A percentile compares a stretch with the other conserved stretches of the same genome.
These are phyloP conservation scores for Gymnocephalus cernua DNA, from an alignment of 2,113 vertebrate genomes.

Conservation along the genomic window DNA sequence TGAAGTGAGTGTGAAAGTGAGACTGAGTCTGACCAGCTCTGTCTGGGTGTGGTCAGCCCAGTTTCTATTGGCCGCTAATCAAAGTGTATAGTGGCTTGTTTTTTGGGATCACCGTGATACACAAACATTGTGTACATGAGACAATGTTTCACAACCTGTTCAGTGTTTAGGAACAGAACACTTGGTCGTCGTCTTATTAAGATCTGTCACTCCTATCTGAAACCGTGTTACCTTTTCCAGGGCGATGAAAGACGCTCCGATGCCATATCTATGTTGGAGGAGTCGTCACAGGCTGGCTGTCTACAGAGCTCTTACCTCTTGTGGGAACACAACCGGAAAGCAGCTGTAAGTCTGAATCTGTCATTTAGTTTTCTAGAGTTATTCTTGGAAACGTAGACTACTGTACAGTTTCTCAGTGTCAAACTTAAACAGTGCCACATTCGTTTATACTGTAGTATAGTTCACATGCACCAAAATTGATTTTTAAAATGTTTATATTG, in stretches of 20 bases:
- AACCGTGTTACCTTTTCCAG: slow-evolving; percentile 71
- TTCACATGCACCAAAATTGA: not conserved
- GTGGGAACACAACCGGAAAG: slow-evolving; percentile 90
- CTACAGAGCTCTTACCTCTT: slow-evolving; percentile 94
- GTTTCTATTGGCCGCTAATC: slow-evolving; percentile 40
- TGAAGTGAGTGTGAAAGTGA: slow-evolving; percentile 87
- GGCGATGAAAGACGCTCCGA: slow-evolving; percentile 87
- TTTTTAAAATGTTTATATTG: too few species aligned
- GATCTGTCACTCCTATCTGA: not conserved
- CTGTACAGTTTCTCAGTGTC: not conserved
- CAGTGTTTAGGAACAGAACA: not conserved
- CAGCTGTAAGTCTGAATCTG: slow-evolving; percentile 85
- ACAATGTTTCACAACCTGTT: not conserved
- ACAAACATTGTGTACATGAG: not conserved
- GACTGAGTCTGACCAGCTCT: not conserved
- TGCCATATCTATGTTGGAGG: slow-evolving; percentile 89
- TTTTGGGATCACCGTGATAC: not conserved
- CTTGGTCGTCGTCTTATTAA: not conserved
- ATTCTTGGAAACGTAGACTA: not conserved
- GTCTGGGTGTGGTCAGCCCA: slow-evolving; percentile 23
- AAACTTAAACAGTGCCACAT: not conserved
- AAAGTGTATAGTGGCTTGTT: not conserved
- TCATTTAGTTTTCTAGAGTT: not conserved
- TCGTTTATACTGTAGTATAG: not conserved
- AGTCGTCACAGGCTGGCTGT: slow-evolving; percentile 90